Conservation (phyloP, 2,888 invertebrate genomes). For the Pogonocherus hispidulus region DNA sequence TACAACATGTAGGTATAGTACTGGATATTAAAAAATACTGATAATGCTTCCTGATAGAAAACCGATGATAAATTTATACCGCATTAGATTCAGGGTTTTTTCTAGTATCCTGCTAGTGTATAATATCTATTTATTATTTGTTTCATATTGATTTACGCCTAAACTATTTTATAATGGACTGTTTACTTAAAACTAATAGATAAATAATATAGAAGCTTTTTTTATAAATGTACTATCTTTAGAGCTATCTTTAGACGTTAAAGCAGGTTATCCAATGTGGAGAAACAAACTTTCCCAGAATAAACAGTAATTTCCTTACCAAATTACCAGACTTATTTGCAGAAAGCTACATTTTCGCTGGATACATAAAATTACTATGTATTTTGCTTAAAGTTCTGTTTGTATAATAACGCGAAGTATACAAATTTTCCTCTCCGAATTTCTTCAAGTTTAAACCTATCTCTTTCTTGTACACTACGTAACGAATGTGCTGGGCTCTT, state of each 20-base stretch:
- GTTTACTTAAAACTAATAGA: too few relatives aligned
- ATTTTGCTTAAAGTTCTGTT: conserved; percentile 66
- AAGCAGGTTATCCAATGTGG: conserved; percentile 60
- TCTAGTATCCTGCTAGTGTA: too few relatives aligned
- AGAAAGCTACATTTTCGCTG: conserved; percentile 67
- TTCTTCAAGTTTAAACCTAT: conserved; percentile 56
- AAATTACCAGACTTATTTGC: conserved; percentile 69
- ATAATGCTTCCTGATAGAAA: too few relatives aligned
- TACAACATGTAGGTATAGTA: too few relatives aligned
- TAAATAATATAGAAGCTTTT: conserved; percentile 37
- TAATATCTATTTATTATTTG: too few relatives aligned
- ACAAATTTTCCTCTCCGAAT: conserved; percentile 59
- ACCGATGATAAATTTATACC: too few relatives aligned
- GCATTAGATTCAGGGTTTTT: too few relatives aligned
- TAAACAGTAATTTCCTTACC: conserved; percentile 70
- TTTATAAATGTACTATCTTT: conserved; percentile 49
- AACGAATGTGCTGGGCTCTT: conserved; percentile 16
- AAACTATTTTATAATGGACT: too few relatives aligned
- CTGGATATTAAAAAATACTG: too few relatives aligned
- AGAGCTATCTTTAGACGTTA: conserved; percentile 54
- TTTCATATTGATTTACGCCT: too few relatives aligned
- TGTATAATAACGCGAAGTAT: conserved; percentile 63
- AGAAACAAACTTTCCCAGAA: conserved; percentile 66
- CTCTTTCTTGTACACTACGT: conserved; percentile 44
- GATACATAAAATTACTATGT: conserved; percentile 69